phyloP scores from a whole-genome alignment of 2,888 invertebrate species.

The Malthinus seriepunctatus region DNA sequence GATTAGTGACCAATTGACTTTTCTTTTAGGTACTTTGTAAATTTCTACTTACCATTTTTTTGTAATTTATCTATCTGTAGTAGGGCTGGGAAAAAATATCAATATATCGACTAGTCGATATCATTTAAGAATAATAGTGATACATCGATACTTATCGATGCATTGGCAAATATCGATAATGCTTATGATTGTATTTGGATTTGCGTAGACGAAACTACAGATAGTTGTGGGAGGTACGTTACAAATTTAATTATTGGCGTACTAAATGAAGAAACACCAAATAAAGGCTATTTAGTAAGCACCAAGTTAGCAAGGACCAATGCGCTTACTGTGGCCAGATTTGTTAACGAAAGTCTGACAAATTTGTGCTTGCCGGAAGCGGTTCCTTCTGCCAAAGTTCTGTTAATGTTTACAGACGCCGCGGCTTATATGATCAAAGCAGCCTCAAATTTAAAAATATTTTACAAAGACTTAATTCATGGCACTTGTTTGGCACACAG shows the following conservation, averaged over 20 bases:
- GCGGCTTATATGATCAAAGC: slow-evolving; percentile 15
- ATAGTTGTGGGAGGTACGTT: neutral
- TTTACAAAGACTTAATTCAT: slow-evolving; percentile 8
- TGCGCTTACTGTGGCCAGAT: slow-evolving; percentile 5
- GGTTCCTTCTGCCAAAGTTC: slow-evolving; percentile 11
- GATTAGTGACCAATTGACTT: too few relatives aligned
- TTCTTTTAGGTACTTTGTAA: too few relatives aligned
- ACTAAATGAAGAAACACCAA: neutral
- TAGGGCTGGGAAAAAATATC: too few relatives aligned
- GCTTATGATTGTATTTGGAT: slow-evolving; percentile 2
- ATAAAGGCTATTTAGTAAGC: neutral
- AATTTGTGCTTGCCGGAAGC: slow-evolving; percentile 7
- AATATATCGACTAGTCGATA: too few relatives aligned
- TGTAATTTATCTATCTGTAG: too few relatives aligned
- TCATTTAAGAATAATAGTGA: too few relatives aligned
- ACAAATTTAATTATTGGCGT: neutral
- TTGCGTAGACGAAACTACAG: slow-evolving; percentile 13
- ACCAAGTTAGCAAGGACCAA: slow-evolving; percentile 5
- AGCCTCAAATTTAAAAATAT: slow-evolving; percentile 11
- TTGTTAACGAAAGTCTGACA: slow-evolving; percentile 11
- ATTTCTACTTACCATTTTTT: too few relatives aligned
- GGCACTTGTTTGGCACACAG: neutral
- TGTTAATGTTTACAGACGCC: slow-evolving; percentile 8
- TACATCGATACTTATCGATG: too few relatives aligned
- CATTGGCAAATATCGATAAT: too few relatives aligned